A percentile compares a stretch with the other conserved stretches of the same genome.
These are phyloP conservation scores for Phalacrocorax carbo DNA, from an alignment of 2,113 vertebrate genomes.

Conservation along the genomic window DNA sequence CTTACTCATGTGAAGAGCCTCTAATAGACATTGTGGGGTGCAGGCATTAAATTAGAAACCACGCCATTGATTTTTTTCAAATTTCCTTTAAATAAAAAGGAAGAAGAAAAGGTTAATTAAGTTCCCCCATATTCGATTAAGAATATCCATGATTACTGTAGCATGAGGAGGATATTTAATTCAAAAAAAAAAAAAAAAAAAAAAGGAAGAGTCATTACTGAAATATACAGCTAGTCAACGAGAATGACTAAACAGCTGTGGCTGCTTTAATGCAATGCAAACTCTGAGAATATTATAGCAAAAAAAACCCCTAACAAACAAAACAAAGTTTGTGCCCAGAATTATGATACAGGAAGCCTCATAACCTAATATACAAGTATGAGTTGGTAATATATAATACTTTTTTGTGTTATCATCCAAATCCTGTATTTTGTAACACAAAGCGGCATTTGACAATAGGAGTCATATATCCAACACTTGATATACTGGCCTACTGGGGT, in stretches of 20 bases:
- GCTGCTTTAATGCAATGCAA: neutral
- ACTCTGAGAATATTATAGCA: neutral
- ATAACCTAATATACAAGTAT: neutral
- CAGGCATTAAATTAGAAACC: conserved; percentile 1
- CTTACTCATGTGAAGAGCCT: neutral
- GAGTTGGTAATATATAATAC: neutral
- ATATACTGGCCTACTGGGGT: neutral
- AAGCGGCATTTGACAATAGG: neutral
- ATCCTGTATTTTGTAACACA: neutral
- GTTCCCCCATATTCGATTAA: conserved; percentile 9
- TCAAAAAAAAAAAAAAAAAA: neutral
- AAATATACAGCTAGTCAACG: neutral
- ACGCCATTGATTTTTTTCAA: neutral
- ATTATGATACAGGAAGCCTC: neutral
- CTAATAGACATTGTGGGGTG: neutral
- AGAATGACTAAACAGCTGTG: neutral
- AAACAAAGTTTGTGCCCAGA: neutral
- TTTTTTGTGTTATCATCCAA: neutral
- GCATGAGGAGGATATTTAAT: conserved; percentile 3
- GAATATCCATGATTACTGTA: neutral
- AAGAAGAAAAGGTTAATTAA: conserved; percentile 51
- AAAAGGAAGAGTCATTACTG: neutral
- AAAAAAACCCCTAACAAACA: neutral
- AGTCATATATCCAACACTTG: neutral
- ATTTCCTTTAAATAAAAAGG: conserved; percentile 2